Evolutionary conservation across 1,140 invertebrate genomes (phyloP), one percentile per base, ranked within the genome.

Genomic region (Mamestra configurata): DNA sequence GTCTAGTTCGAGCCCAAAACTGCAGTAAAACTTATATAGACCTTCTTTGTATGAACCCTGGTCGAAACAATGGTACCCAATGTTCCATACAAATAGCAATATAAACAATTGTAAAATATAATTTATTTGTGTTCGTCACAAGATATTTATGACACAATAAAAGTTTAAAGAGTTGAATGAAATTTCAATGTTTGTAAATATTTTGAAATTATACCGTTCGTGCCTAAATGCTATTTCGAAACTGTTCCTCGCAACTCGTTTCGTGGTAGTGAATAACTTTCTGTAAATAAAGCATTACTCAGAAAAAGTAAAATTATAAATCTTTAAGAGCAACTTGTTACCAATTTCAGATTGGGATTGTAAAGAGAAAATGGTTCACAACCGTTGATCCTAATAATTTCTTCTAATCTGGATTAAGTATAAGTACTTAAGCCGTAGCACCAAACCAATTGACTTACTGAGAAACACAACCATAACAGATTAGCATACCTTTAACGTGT

Each of bases 81-180:
- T 66, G 75, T 77, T 46, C 31, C 27, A 64, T 43, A 64, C 76
- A 78, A 84, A 82, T 35, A 77, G 46, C 27, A 85, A 86, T 86
- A 78, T 89, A 87, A 91, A 91, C 88, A 89, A 90, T 89, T 88
- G 87, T 89, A 90, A 90, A 89, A 89, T 89, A 84, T 87, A 83
- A 89, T 89, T 90, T 89, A 89, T 79, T 51, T 22, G 46, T 66
- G 59, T 37, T 51, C 40, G 18, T 82, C 79, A 71, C 71, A 31
- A 57, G 37, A 81, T 84, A 80, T 88, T 89, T 90, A 89, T 79
- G 85, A 71, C 51, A 8, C 43, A 77, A n/a, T 64, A 70, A 82
- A 40, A 51, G 31, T 57, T 79, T 49, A 88, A 89, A 86, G 85
- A 89, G 87, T 86, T 89, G 81, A 81, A 79, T 79, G 82, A 84